Conservation (phyloP, 1,140 invertebrate species). For the Anagrus nilaparvatae region DNA sequence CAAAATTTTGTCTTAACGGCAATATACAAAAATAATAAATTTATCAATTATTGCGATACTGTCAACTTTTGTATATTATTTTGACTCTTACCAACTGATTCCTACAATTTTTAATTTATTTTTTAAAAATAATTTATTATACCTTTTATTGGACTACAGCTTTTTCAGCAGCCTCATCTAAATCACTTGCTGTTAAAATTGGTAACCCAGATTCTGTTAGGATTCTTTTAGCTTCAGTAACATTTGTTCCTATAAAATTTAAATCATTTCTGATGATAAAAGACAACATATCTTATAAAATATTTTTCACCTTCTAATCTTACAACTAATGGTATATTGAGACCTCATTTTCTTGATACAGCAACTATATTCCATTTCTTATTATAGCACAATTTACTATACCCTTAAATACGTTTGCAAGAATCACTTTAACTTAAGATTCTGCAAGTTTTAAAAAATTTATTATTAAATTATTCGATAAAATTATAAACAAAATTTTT, state of each 20-base stretch:
- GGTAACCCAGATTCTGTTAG: conserved; percentile 72
- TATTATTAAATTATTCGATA: conserved; percentile 1
- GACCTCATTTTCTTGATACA: conserved; percentile 69
- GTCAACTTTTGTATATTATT: background rate
- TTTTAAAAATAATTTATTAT: conserved; percentile 12
- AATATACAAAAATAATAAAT: too few species aligned
- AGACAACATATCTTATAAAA: conserved; percentile 1
- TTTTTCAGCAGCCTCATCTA: conserved; percentile 87
- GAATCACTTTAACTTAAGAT: conserved; percentile 85
- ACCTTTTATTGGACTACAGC: conserved; percentile 56
- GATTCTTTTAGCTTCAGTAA: conserved; percentile 55
- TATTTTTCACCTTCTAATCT: conserved; percentile 73
- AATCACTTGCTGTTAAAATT: conserved; percentile 70
- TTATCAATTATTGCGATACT: too few species aligned
- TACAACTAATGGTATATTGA: conserved; percentile 85
- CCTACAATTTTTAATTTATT: too few species aligned
- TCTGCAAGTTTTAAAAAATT: conserved; percentile 43
- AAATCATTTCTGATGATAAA: background rate
- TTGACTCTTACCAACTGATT: too few species aligned
- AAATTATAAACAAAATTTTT: conserved; percentile 11
- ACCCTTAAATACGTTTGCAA: conserved; percentile 98
- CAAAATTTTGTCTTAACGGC: too few species aligned
- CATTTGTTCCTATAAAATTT: conserved; percentile 56
- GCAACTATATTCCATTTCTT: conserved; percentile 88
- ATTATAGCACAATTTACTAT: conserved; percentile 98